Evolutionary conservation across 2,797 vertebrate species (phyloP).

Genomic region (Pantherophis vulpinus): DNA sequence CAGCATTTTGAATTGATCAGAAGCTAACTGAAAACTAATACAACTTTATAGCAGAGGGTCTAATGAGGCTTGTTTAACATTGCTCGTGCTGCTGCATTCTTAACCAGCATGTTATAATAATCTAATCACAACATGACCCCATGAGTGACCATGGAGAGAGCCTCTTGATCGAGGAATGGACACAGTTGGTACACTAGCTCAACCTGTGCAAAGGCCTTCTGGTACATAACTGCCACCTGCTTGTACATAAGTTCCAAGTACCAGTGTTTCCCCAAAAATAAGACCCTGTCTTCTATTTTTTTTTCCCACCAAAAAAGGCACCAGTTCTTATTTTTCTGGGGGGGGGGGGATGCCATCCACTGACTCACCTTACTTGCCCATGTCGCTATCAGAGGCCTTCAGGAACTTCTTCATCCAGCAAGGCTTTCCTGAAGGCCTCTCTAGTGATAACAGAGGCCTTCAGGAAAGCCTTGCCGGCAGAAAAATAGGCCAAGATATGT

Average conservation of each 20-base stretch:
- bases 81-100: neutral
- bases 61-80: neutral
- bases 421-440: too few relatives aligned
- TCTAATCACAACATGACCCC: neutral
- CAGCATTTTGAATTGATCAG: neutral
- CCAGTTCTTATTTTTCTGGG: too few relatives aligned
- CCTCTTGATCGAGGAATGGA: neutral
- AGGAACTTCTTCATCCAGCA: too few relatives aligned
- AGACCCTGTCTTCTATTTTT: too few relatives aligned
- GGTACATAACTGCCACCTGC: neutral
- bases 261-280: too few relatives aligned
- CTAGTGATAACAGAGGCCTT: too few relatives aligned
- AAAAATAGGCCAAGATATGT: too few relatives aligned
- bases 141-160: neutral
- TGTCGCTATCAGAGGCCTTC: too few relatives aligned
- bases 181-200: neutral
- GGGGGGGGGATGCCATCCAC: too few relatives aligned
- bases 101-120: neutral
- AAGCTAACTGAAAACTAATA: neutral
- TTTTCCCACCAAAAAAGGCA: too few relatives aligned
- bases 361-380: too few relatives aligned
- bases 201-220: neutral
- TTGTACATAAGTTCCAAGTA: neutral
- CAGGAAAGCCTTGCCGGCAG: too few relatives aligned
- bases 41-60: neutral